Base-by-base conservation (phyloP, 2,797 vertebrate species). In the Megaceryle alcyon region DNA sequence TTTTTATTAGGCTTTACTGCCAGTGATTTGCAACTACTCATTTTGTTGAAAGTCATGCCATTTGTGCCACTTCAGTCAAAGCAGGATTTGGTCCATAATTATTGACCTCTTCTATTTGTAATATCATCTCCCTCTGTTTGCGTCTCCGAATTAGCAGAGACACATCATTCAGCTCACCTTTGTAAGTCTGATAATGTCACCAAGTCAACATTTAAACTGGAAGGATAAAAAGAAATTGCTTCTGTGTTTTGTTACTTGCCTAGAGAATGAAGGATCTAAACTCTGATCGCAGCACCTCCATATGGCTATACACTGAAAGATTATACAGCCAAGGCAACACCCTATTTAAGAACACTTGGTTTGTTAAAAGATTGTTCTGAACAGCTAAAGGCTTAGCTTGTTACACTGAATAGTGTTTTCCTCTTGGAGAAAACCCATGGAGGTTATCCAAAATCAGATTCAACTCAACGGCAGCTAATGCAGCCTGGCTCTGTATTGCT, bases 371-470 rank as follows among this genome's bases (percentile, higher is more conserved):
- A 60, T 9, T 26, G 33, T 92, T 79, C 76, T 61, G 75, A 85
- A 49, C 28, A 68, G 66, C 70, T 51, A 66, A 80, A 82, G 46
- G 44, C 37, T 64, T 80, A 60, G 41, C n/a, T 61, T 71, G 56
- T 77, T 54, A 64, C 37, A 46, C 8, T 13, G 49, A 85, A 59
- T 4, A 25, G 48, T 39, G 41, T 68, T 93, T 78, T 49, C 48
- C 41, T 75, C 60, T 79, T 77, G 78, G 68, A 76, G 46, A n/a
- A 91, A 91, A 85, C 35, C 29, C 66, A 70, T 11, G 43, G 80
- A 87, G 48, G 48, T 85, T 48, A 51, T 77, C 84, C 91, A 92
- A 91, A 85, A 76, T 64, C 48, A 95, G 75, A 85, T 86, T 69
- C 49, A 79, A 3, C 14, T 31, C 54, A 26, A 48, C 12, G 29